These are phyloP conservation scores for Ectropis grisescens DNA, from an alignment of 1,140 invertebrate genomes.

Conservation along the genomic window DNA sequence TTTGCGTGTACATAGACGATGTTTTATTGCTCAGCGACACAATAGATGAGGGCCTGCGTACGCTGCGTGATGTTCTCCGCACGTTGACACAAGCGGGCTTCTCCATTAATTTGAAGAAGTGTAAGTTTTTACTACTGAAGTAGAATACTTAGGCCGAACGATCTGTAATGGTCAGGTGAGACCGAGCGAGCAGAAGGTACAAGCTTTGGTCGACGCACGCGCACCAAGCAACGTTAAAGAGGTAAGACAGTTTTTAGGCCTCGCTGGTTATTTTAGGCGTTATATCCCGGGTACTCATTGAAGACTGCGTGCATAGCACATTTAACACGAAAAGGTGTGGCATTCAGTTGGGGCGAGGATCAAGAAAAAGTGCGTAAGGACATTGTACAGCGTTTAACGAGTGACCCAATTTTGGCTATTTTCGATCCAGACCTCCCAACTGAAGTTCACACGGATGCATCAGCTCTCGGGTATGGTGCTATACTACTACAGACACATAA, in stretches of 20 bases:
- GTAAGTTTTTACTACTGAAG: conserved; percentile 9
- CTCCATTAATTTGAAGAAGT: conserved; percentile 14
- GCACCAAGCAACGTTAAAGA: conserved; percentile 16
- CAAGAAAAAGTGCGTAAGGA: conserved; percentile 20
- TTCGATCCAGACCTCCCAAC: conserved; percentile 19
- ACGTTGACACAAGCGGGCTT: conserved; percentile 17
- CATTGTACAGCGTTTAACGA: conserved; percentile 16
- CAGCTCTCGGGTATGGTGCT: conserved; percentile 37
- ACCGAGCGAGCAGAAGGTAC: conserved; percentile 12
- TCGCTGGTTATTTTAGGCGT: not conserved
- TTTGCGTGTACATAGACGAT: conserved; percentile 28
- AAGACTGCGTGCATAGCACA: conserved; percentile 22
- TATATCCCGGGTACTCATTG: conserved; percentile 12
- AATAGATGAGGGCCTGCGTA: conserved; percentile 36
- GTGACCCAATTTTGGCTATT: conserved; percentile 19
- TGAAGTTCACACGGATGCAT: conserved; percentile 25
- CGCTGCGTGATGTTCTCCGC: conserved; percentile 25
- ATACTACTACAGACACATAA: conserved; percentile 23
- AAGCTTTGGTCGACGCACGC: conserved; percentile 16
- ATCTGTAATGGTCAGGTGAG: conserved; percentile 8
- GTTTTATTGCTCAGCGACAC: conserved; percentile 42
- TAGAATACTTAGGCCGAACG: conserved; percentile 27
- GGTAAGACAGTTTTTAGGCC: conserved; percentile 2
- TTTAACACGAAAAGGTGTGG: conserved; percentile 17
- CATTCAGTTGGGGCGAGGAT: conserved; percentile 17